A percentile compares a stretch with the other conserved stretches of the same genome.
These are phyloP conservation scores for Gephyroberyx darwinii DNA, from an alignment of 2,797 vertebrate species.

Conservation along the genomic window DNA sequence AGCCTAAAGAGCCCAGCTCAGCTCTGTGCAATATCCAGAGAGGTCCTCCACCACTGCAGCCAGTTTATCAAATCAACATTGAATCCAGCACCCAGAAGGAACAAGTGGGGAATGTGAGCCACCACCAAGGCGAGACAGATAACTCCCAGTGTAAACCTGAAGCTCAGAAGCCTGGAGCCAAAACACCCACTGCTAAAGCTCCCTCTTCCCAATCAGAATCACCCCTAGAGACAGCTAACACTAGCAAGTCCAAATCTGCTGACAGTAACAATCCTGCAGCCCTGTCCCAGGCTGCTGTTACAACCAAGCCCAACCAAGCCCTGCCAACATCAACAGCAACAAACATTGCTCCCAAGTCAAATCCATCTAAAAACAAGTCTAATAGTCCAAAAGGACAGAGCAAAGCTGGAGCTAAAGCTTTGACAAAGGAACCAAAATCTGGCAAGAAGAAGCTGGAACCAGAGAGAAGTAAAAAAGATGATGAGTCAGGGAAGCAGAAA, in stretches of 20 bases:
- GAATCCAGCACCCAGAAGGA: conserved; percentile 69
- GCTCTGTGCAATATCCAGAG: conserved; percentile 69
- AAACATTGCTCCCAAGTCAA: conserved; percentile 49
- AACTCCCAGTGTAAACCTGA: conserved; percentile 36
- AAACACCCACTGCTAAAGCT: conserved; percentile 55
- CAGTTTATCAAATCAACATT: conserved; percentile 81
- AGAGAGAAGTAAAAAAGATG: conserved; percentile 66
- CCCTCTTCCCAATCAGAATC: conserved; percentile 56
- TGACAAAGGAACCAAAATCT: conserved; percentile 45
- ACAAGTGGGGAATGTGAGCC: conserved; percentile 14
- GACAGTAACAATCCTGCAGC: conserved; percentile 56
- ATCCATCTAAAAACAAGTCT: conserved; percentile 40
- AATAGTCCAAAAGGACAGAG: conserved; percentile 29
- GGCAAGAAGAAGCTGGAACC: conserved; percentile 53
- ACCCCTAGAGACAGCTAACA: conserved; percentile 44
- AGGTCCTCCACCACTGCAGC: conserved; percentile 48
- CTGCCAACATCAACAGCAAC: conserved; percentile 37
- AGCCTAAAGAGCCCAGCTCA: conserved; percentile 67
- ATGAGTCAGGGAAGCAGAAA: conserved; percentile 59
- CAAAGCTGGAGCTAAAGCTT: conserved; percentile 41
- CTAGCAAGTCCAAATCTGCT: conserved; percentile 55
- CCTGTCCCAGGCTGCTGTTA: conserved; percentile 47
- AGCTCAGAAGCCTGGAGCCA: conserved; percentile 40
- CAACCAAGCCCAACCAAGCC: conserved; percentile 45
- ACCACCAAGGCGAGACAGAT: conserved; percentile 29